Evolutionary conservation across 2,113 vertebrate species (phyloP).

Genomic region (Ailurus styani): DNA sequence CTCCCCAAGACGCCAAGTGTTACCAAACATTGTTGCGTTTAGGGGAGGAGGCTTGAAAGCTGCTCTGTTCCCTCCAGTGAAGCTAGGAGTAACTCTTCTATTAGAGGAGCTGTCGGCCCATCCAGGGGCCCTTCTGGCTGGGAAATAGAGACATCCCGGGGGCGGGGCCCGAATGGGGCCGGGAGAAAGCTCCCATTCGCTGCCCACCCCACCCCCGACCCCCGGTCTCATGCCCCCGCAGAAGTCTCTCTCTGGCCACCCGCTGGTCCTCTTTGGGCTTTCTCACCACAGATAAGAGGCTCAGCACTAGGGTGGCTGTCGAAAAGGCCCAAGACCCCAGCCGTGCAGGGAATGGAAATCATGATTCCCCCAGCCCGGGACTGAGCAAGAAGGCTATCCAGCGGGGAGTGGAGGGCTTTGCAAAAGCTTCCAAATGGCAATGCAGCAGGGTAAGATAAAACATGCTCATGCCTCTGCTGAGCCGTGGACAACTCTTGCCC

Average conservation of each 20-base stretch:
- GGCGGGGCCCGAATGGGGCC: background rate
- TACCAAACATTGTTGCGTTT: conserved; percentile 62
- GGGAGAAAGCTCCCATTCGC: background rate
- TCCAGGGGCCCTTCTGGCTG: background rate
- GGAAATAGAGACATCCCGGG: background rate
- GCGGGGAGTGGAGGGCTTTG: rapidly evolving
- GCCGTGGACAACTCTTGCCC: rapidly evolving
- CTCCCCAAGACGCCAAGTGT: conserved; percentile 61
- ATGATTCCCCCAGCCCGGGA: background rate
- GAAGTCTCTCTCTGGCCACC: background rate
- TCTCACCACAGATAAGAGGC: background rate
- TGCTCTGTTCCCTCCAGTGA: conserved; percentile 12
- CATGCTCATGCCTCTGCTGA: background rate
- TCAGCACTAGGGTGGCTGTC: background rate
- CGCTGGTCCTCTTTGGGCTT: background rate
- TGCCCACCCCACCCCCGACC: background rate
- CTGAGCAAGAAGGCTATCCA: background rate
- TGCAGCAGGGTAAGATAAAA: background rate
- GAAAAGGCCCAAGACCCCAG: background rate
- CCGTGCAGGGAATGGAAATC: background rate
- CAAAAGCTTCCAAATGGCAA: background rate
- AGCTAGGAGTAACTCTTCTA: conserved; percentile 36
- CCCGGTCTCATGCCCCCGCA: background rate
- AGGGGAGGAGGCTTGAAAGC: conserved; percentile 17
- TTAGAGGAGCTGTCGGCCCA: background rate